Conservation (phyloP, 1,140 invertebrate genomes). For the Carposina sasakii region DNA sequence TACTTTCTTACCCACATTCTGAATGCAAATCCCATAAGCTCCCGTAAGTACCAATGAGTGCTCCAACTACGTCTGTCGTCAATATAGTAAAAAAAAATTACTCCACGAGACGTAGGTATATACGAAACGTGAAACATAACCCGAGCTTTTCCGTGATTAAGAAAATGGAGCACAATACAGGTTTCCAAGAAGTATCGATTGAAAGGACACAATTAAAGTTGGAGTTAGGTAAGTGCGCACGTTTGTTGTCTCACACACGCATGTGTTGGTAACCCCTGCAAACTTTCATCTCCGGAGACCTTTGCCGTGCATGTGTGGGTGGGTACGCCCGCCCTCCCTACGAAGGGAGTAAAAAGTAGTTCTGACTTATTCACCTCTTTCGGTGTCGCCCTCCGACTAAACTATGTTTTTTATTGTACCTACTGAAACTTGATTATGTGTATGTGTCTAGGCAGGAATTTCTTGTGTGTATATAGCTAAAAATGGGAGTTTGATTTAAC, state of each 20-base stretch:
- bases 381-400: slow-evolving; percentile 56
- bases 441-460: too few species aligned
- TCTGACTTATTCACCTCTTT: slow-evolving; percentile 71
- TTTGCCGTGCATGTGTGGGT: slow-evolving; percentile 23
- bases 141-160: too few species aligned
- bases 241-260: slow-evolving; percentile 63
- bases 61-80: too few species aligned
- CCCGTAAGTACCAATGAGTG: too few species aligned
- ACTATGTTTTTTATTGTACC: slow-evolving; percentile 19
- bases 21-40: too few species aligned
- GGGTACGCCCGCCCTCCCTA: slow-evolving; percentile 44
- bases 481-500: too few species aligned
- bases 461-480: too few species aligned
- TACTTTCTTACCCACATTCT: too few species aligned
- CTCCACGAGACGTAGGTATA: too few species aligned
- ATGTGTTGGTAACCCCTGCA: slow-evolving; percentile 65
- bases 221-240: slow-evolving; percentile 64
- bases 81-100: too few species aligned
- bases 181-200: slow-evolving; percentile 53
- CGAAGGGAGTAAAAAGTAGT: slow-evolving; percentile 67
- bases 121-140: too few species aligned
- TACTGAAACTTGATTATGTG: slow-evolving; percentile 10
- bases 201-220: slow-evolving; percentile 72
- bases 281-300: slow-evolving; percentile 71
- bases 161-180: slow-evolving; percentile 26